Percentiles rank a stretch among this genome's conserved stretches.
Conservation (phyloP, 1,140 invertebrate genomes). For the Drosophila setifemur region DNA sequence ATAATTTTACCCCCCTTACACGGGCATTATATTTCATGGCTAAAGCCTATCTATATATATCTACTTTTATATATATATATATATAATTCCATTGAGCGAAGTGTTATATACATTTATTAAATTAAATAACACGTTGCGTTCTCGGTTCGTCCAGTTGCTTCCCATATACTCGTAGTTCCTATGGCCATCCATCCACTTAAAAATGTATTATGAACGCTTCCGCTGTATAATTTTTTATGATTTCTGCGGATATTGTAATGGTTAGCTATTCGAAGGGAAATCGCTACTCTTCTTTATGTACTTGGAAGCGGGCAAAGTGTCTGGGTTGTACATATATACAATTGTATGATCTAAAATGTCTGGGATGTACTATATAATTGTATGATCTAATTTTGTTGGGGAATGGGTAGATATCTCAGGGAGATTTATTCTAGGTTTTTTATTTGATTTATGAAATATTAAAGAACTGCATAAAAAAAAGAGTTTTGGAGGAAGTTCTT, state of each 20-base stretch:
- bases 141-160: conserved; percentile 13
- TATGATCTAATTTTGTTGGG: no score
- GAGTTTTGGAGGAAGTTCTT: no score
- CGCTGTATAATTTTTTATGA: conserved; percentile 43
- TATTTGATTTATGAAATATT: no score
- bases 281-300: neutral
- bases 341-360: neutral
- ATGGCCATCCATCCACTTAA: conserved; percentile 33
- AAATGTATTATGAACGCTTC: conserved; percentile 52
- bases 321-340: neutral
- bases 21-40: conserved; percentile 39
- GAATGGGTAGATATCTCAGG: no score
- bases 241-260: conserved; percentile 41
- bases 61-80: conserved; percentile 17
- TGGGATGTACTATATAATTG: neutral
- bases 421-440: no score
- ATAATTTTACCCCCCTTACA: conserved; percentile 31
- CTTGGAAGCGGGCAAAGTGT: neutral
- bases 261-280: conserved; percentile 39
- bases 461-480: no score
- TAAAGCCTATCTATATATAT: conserved; percentile 24
- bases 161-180: neutral
- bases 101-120: conserved; percentile 46
- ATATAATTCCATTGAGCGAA: neutral
- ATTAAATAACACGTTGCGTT: conserved; percentile 48